phyloP scores from a whole-genome alignment of 2,113 vertebrate species.

The Motacilla alba region DNA sequence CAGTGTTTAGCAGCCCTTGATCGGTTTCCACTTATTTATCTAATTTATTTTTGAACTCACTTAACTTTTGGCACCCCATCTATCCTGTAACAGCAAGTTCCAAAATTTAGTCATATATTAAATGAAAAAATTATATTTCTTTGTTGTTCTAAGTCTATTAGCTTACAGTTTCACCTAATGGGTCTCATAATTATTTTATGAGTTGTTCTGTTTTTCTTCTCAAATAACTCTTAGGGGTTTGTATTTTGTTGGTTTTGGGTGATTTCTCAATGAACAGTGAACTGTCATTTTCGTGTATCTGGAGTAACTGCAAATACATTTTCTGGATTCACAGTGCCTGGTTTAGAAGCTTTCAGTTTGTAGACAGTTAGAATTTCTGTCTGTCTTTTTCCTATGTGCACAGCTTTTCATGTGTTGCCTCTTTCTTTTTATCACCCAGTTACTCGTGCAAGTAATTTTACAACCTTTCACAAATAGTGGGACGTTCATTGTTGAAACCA shows the following conservation, averaged over 20 bases:
- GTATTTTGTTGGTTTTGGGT: neutral
- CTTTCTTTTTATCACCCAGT: neutral
- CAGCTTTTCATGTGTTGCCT: neutral
- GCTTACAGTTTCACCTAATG: neutral
- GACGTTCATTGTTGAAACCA: neutral
- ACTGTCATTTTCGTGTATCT: neutral
- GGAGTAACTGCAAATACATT: neutral
- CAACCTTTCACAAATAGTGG: neutral
- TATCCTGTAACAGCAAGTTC: neutral
- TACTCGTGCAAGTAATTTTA: neutral
- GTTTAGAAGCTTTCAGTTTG: neutral
- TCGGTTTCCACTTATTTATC: neutral
- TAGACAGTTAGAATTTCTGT: neutral
- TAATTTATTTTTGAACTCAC: neutral
- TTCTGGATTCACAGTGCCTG: neutral
- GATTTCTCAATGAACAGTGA: neutral
- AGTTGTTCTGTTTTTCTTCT: neutral
- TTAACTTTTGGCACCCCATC: neutral
- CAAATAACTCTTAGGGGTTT: fast-evolving
- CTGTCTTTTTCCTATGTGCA: neutral
- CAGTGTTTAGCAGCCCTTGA: neutral
- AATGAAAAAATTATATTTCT: neutral
- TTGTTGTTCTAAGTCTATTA: neutral
- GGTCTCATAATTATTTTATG: neutral
- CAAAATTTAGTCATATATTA: neutral